phyloP scores from a whole-genome alignment of 2,888 invertebrate species.

The Epinotia bilunana region DNA sequence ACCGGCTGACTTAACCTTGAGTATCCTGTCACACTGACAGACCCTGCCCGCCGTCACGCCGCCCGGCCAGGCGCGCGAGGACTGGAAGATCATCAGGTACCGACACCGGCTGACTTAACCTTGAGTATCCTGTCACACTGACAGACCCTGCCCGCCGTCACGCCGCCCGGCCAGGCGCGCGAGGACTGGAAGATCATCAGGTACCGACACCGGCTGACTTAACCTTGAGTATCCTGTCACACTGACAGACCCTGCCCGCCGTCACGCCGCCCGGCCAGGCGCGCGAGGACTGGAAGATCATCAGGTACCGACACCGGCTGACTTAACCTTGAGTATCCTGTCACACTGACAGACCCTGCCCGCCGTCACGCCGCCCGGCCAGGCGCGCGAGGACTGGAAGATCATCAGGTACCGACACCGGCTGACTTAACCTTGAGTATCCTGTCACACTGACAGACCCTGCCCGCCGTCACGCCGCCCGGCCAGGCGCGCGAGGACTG shows the following conservation, averaged over 20 bases:
- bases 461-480: slow-evolving; percentile 94
- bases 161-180: slow-evolving; percentile 96
- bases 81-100: slow-evolving; percentile 96
- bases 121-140: too few relatives aligned
- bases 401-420: slow-evolving; percentile 88
- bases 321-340: too few relatives aligned
- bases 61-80: slow-evolving; percentile 96
- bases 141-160: slow-evolving; percentile 93
- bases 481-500: slow-evolving; percentile 98
- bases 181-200: slow-evolving; percentile 99
- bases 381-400: slow-evolving; percentile 99
- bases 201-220: slow-evolving; percentile 53
- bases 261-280: slow-evolving; percentile 97
- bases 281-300: slow-evolving; percentile 99
- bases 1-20: background rate
- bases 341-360: slow-evolving; percentile 93
- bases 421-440: background rate
- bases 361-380: slow-evolving; percentile 95
- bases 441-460: too few relatives aligned
- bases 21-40: too few relatives aligned
- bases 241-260: slow-evolving; percentile 93
- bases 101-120: background rate
- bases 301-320: slow-evolving; percentile 79
- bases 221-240: too few relatives aligned
- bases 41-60: slow-evolving; percentile 94